Evolutionary conservation across 1,140 invertebrate genomes (phyloP), one percentile per base, ranked within the genome.

Genomic region (Cataglyphis hispanica): DNA sequence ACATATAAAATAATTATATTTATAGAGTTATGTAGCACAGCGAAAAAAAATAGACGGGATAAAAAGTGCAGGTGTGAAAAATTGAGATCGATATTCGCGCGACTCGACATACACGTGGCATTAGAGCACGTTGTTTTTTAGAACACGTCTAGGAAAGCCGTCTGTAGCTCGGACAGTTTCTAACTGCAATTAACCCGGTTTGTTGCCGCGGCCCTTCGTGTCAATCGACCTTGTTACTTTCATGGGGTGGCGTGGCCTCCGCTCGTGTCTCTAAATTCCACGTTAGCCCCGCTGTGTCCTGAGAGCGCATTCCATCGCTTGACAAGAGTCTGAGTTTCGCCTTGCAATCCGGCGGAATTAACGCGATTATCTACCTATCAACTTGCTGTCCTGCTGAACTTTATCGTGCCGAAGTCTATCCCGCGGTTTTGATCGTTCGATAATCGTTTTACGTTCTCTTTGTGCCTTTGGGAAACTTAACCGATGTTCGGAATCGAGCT

Each of bases 381-480:
- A 58, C 53, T 72, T 25, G 53, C 50, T 8, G 53, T 8, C 60
- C 50, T 2, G 53, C 27, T 74, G 67, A 83, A 61, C 78, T 83
- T 83, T 8, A n/a, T 25, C 25, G 34, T 25, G 8, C 11, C 22
- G 22, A 80, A n/a, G 53, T 72, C 56, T 60, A 46, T 72, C 53
- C 27, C 50, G 67, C 37, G 67, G 67, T 61, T 16, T 50, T 46
- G 67, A 83, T 72, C 78, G 50, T 5, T 83, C 78, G 78, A 83
- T 83, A 83, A 83, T 83, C 78, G 67, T 69, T 83, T 83, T 83
- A 83, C 34, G 34, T 72, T 67, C 37, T 56, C 53, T 83, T 83
- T 83, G 78, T 83, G 78, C 78, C 78, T 43, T 60, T 74, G 78
- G 56, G 67, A 61, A 60, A 74, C 60, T 83, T 43, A 60, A 83